A percentile compares a stretch with the other conserved stretches of the same genome.
Conservation (phyloP, 2,888 invertebrate species). For the Lepidochrysops patricia region DNA sequence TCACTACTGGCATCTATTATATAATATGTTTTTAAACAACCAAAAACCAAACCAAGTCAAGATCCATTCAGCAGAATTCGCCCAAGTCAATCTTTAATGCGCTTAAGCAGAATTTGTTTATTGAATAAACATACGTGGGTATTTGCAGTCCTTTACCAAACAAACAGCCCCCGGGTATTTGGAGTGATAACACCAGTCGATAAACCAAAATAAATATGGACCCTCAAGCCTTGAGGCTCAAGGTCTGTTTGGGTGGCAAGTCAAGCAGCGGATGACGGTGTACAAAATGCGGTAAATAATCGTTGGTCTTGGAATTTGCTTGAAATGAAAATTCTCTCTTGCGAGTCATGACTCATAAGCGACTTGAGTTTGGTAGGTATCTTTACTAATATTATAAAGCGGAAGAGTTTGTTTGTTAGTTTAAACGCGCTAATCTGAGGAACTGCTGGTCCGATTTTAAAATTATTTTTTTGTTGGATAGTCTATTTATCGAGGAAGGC, state of each 20-base stretch:
- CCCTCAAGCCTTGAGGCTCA: constrained; percentile 52
- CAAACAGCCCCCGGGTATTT: constrained; percentile 49
- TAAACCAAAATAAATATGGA: constrained; percentile 61
- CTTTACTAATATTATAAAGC: too few species aligned
- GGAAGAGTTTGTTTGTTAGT: too few species aligned
- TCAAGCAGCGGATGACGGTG: background rate
- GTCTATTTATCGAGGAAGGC: too few species aligned
- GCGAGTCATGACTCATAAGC: too few species aligned
- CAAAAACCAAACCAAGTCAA: background rate
- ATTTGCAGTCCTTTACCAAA: constrained; percentile 32
- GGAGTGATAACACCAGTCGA: constrained; percentile 51
- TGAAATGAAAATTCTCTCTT: too few species aligned
- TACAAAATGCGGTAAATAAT: background rate
- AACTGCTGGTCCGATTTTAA: too few species aligned
- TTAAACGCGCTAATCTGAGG: too few species aligned
- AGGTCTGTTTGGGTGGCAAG: constrained; percentile 32
- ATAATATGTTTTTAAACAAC: too few species aligned
- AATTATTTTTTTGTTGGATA: too few species aligned
- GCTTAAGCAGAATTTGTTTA: constrained; percentile 24
- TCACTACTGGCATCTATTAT: too few species aligned
- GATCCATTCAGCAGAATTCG: background rate
- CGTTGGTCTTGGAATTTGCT: background rate
- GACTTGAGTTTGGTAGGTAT: too few species aligned
- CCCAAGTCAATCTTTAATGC: background rate
- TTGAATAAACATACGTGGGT: constrained; percentile 29